Evolutionary conservation across 1,140 invertebrate genomes (phyloP), one percentile per base, ranked within the genome.

Genomic region (Saccostrea cuccullata): DNA sequence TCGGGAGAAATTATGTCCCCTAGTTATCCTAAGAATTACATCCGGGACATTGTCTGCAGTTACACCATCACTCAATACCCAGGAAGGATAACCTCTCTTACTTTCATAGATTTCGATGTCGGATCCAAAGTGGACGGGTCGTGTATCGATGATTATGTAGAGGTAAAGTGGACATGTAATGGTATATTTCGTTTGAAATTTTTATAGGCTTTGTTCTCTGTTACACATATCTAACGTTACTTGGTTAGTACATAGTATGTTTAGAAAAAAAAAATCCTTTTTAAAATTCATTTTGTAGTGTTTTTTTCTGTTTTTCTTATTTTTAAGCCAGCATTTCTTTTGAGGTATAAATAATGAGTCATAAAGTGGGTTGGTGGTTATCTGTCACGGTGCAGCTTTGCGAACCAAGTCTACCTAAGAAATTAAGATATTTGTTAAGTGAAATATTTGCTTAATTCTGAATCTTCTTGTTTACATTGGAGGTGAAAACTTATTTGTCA

Each of bases 91-190:
- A 58, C 55, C 6, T 26, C 26, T 4, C 56, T 85, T n/a, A 85
- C 55, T 2, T 85, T 85, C 13, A 17, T 26, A 8, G 56, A 85
- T 56, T 85, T 85, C 84, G 30, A 64, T 60, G 84, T 85, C 6
- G 84, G 84, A 60, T 60, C 55, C 4, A 58, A 85, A n/a, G 55
- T 58, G n/a, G 56, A 64, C 26, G 30, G 23, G 11, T 20, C 17
- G 56, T 85, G 84, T 85, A 23, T 85, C 26, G 47, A 85, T 26
- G 84, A 85, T 64, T 85, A 85, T 64, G 84, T 85, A 30, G 84
- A 85, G 56, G 84, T 85, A 85, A 47, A 47, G 47, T 47, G n/a
- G n/a, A n/a, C n/a, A n/a, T n/a, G 9, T 47, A 47, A 47, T 47
- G 5, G 9, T 36, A 36, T 36, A 36, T 36, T 36, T 36, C 30